These are phyloP conservation scores for Chiridota heheva DNA, from an alignment of 35 echinoderm and acorn worm species.

Conservation along the genomic window DNA sequence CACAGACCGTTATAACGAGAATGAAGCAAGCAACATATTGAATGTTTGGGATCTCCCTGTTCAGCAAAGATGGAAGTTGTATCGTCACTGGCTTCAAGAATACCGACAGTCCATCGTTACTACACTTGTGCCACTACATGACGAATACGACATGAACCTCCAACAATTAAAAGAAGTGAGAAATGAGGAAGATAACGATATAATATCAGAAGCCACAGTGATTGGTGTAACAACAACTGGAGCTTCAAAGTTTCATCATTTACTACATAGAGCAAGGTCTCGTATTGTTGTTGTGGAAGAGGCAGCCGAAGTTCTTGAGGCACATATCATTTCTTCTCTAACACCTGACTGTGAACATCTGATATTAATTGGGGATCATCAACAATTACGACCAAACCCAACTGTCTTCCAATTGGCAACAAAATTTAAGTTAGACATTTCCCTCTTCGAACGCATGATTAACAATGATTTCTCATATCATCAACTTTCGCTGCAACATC, in stretches of 20 bases:
- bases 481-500: conserved; percentile 62
- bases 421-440: conserved; percentile 69
- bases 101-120: background rate
- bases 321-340: conserved; percentile 74
- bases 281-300: conserved; percentile 89
- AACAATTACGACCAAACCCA: conserved; percentile 86
- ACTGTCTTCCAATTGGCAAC: conserved; percentile 80
- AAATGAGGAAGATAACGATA: conserved; percentile 38
- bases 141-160: conserved; percentile 41
- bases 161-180: conserved; percentile 46
- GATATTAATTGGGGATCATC: conserved; percentile 91
- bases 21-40: background rate
- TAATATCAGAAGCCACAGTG: conserved; percentile 54
- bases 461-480: conserved; percentile 71
- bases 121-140: background rate
- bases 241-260: conserved; percentile 62
- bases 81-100: conserved; percentile 44
- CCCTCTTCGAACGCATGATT: conserved; percentile 86
- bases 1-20: too few species aligned
- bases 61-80: conserved; percentile 64
- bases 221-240: conserved; percentile 92
- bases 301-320: conserved; percentile 88
- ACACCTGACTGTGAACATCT: conserved; percentile 66
- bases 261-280: conserved; percentile 59
- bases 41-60: conserved; percentile 52